Percentiles rank a stretch among this genome's conserved stretches.
Evolutionary conservation across 1,140 invertebrate genomes (phyloP).

Genomic region (Limonius californicus): DNA sequence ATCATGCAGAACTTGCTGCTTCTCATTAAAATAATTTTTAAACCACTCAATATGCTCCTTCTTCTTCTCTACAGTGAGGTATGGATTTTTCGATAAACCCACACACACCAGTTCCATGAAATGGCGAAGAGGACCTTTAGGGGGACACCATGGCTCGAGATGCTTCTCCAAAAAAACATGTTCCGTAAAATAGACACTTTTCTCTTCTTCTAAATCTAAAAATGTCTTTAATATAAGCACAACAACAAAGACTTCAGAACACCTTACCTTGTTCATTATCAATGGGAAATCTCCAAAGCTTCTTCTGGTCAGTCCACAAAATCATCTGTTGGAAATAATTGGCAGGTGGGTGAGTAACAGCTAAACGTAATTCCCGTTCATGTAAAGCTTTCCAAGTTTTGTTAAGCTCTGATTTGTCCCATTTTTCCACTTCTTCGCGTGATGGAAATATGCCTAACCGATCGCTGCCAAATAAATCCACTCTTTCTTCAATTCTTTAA

Average conservation of each 20-base stretch:
- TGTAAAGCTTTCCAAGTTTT: slow-evolving; percentile 66
- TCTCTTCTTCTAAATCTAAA: slow-evolving; percentile 74
- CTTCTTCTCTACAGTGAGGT: slow-evolving; percentile 83
- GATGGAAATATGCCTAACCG: slow-evolving; percentile 59
- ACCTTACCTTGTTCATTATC: slow-evolving; percentile 89
- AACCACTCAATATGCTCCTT: slow-evolving; percentile 91
- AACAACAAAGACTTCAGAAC: slow-evolving; percentile 17
- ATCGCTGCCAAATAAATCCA: slow-evolving; percentile 56
- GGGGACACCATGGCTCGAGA: slow-evolving; percentile 84
- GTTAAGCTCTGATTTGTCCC: slow-evolving; percentile 51
- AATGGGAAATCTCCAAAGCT: slow-evolving; percentile 96
- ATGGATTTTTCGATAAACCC: slow-evolving; percentile 93
- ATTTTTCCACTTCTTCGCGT: slow-evolving; percentile 26
- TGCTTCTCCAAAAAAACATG: slow-evolving; percentile 91
- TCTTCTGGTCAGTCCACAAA: slow-evolving; percentile 89
- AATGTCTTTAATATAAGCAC: slow-evolving; percentile 33
- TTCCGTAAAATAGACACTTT: slow-evolving; percentile 78
- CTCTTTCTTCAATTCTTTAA: slow-evolving; percentile 32
- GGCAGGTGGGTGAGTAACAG: slow-evolving; percentile 64
- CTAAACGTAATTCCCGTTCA: slow-evolving; percentile 61
- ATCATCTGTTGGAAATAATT: slow-evolving; percentile 95
- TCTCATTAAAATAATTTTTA: slow-evolving; percentile 82
- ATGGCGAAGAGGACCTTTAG: slow-evolving; percentile 82
- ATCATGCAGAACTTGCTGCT: slow-evolving; percentile 69
- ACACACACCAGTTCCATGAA: slow-evolving; percentile 96